These are phyloP conservation scores for Micromys minutus DNA, from an alignment of 2,113 vertebrate species.

Conservation along the genomic window DNA sequence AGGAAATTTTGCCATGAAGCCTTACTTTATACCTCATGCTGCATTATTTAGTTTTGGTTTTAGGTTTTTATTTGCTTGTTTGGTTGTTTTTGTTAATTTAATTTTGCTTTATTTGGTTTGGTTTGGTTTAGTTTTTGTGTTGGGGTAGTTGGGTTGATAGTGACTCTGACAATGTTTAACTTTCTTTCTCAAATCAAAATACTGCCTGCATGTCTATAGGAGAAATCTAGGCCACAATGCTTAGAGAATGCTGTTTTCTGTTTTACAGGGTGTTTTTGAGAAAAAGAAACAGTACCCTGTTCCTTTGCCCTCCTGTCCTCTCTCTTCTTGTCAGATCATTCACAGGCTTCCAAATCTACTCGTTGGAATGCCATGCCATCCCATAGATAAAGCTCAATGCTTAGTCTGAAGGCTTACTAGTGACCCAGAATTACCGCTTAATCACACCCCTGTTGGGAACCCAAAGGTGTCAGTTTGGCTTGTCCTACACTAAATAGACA, in stretches of 20 bases:
- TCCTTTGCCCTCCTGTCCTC: not conserved
- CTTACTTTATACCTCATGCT: not conserved
- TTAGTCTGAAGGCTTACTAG: not conserved
- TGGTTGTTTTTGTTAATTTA: no score
- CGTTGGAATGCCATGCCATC: accelerated
- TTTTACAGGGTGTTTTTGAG: accelerated
- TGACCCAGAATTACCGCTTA: not conserved
- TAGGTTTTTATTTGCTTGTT: not conserved
- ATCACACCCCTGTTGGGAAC: no score
- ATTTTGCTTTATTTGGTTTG: not conserved
- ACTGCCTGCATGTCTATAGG: slow-evolving; percentile 92
- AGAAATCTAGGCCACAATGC: slow-evolving; percentile 89
- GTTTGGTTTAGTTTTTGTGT: not conserved
- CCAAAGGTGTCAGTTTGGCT: not conserved
- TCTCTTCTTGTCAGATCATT: not conserved
- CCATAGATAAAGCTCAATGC: accelerated
- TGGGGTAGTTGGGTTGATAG: not conserved
- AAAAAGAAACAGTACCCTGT: not conserved
- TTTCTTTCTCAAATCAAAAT: slow-evolving; percentile 84
- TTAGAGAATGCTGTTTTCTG: not conserved
- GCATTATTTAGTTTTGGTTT: not conserved
- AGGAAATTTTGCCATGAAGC: not conserved
- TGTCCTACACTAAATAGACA: not conserved
- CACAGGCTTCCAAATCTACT: not conserved
- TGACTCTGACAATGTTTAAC: not conserved